phyloP scores from a whole-genome alignment of 2,888 invertebrate genomes.

The Lasioglossum vierecki region DNA sequence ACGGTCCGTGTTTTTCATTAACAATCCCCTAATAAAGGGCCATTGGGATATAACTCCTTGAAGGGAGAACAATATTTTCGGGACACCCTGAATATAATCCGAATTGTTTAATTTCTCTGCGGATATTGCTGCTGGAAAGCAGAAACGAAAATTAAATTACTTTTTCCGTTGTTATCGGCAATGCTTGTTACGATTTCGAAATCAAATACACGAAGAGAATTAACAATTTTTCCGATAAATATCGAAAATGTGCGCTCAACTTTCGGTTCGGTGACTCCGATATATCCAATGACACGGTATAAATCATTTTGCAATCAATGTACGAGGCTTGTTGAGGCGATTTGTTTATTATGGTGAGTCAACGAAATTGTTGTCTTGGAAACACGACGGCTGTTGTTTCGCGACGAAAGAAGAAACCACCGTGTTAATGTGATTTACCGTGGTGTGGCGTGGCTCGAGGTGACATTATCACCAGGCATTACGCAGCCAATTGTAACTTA shows the following conservation, averaged over 20 bases:
- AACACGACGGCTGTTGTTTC: not conserved
- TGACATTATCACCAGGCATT: constrained; percentile 30
- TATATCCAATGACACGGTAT: not conserved
- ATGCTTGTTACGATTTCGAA: not conserved
- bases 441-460: constrained; percentile 1
- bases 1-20: too few relatives aligned
- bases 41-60: too few relatives aligned
- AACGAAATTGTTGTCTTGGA: not conserved
- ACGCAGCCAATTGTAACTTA: constrained; percentile 55
- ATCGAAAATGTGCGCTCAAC: not conserved
- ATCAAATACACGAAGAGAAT: not conserved
- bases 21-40: too few relatives aligned
- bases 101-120: not conserved
- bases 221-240: not conserved
- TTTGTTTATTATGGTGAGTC: too few relatives aligned
- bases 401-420: not conserved
- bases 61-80: too few relatives aligned
- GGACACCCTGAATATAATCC: not conserved
- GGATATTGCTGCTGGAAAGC: not conserved
- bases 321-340: too few relatives aligned
- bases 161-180: not conserved
- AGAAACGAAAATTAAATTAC: not conserved
- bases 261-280: not conserved
- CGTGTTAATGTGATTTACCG: constrained; percentile 8
- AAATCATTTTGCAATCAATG: not conserved